Conservation (phyloP, 2,888 invertebrate genomes). For the Agrotis ipsilon region DNA sequence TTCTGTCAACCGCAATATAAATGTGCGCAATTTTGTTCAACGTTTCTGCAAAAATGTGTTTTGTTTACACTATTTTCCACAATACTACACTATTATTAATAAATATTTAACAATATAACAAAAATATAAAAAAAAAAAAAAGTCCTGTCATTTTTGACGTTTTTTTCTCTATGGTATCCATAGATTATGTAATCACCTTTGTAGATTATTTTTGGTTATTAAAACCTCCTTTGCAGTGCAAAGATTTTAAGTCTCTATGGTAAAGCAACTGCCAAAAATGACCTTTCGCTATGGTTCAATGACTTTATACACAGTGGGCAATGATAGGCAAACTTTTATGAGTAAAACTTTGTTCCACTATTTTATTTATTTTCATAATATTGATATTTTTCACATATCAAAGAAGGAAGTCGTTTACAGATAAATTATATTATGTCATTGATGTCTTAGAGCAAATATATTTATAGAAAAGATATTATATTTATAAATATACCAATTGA, state of each 20-base stretch:
- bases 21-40: slow-evolving; percentile 62
- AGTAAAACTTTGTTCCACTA: not conserved
- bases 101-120: not conserved
- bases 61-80: slow-evolving; percentile 52
- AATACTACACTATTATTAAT: slow-evolving; percentile 4
- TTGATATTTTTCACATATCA: slow-evolving; percentile 17
- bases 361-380: not conserved
- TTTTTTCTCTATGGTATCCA: not conserved
- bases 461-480: slow-evolving; percentile 12
- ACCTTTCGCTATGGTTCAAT: slow-evolving; percentile 37
- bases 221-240: not conserved
- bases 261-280: slow-evolving; percentile 18
- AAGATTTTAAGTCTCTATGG: not conserved
- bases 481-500: slow-evolving; percentile 4
- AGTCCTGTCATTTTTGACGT: not conserved
- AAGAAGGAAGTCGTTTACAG: slow-evolving; percentile 8
- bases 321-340: slow-evolving; percentile 3
- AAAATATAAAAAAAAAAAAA: not conserved
- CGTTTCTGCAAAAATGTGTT: slow-evolving; percentile 48
- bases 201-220: no score
- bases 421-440: slow-evolving; percentile 29
- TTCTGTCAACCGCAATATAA: slow-evolving; percentile 76
- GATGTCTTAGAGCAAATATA: slow-evolving; percentile 16
- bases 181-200: not conserved
- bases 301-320: slow-evolving; percentile 31